Conservation (phyloP, 1,140 invertebrate genomes). For the Cyphomyrmex costatus region DNA sequence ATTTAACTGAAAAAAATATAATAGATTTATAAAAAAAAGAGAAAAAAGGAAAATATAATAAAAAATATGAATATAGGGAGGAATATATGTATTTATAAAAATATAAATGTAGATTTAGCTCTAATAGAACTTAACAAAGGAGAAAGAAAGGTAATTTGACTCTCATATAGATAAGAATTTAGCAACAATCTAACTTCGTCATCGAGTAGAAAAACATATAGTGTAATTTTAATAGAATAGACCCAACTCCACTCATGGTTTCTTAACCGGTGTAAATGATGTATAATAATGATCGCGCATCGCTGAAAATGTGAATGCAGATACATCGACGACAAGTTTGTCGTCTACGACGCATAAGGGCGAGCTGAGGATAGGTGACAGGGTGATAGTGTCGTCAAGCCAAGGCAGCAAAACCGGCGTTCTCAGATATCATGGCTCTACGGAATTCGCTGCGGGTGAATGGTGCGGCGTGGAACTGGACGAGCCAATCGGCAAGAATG, state of each 20-base stretch:
- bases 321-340: slow-evolving; percentile 89
- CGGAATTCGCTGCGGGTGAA: slow-evolving; percentile 96
- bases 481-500: slow-evolving; percentile 97
- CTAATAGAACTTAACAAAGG: background rate
- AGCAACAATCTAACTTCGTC: background rate
- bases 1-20: background rate
- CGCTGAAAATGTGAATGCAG: slow-evolving; percentile 82
- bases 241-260: background rate
- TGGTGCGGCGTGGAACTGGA: slow-evolving; percentile 99
- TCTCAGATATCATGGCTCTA: slow-evolving; percentile 93
- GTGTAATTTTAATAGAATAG: background rate
- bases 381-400: slow-evolving; percentile 95
- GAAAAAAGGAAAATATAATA: background rate
- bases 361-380: slow-evolving; percentile 93
- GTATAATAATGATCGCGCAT: slow-evolving; percentile 48
- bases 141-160: background rate
- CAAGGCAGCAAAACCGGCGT: slow-evolving; percentile 96
- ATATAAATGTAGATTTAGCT: background rate
- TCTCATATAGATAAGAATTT: background rate
- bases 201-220: background rate
- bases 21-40: background rate
- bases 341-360: slow-evolving; percentile 85
- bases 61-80: background rate
- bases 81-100: background rate
- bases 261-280: background rate